Evolutionary conservation across 1,140 invertebrate species (phyloP).

Genomic region (Calephelis nemesis): DNA sequence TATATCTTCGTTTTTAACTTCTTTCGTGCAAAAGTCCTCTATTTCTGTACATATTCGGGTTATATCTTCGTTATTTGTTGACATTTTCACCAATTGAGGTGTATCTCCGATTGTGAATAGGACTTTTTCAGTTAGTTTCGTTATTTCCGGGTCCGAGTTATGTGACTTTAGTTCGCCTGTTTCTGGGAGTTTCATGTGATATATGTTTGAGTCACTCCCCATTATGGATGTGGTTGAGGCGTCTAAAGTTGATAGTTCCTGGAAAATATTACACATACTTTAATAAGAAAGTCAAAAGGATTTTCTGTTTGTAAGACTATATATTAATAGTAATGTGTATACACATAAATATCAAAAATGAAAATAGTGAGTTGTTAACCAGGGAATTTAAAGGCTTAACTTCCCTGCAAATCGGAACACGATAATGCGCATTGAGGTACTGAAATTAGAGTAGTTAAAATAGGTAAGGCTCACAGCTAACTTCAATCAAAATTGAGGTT

Average conservation of each 20-base stretch:
- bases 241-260: constrained; percentile 55
- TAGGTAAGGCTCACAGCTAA: no score
- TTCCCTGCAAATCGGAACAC: no score
- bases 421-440: no score
- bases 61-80: constrained; percentile 59
- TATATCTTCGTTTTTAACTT: constrained; percentile 36
- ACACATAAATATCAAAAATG: no score
- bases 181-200: constrained; percentile 53
- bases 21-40: constrained; percentile 48
- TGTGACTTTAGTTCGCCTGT: constrained; percentile 51
- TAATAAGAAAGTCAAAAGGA: no score
- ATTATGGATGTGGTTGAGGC: constrained; percentile 71
- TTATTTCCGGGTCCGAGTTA: constrained; percentile 71
- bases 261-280: constrained; percentile 27
- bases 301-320: no score
- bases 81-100: constrained; percentile 52
- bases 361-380: no score
- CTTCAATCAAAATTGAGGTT: no score
- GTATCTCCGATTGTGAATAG: constrained; percentile 56
- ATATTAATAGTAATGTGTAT: no score
- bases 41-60: constrained; percentile 60
- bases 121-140: constrained; percentile 43
- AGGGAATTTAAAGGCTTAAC: no score
- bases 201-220: constrained; percentile 73
- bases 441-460: no score